Percentiles rank a stretch among this genome's conserved stretches.
phyloP scores from a whole-genome alignment of 2,113 vertebrate species.

The Lophura nycthemera region DNA sequence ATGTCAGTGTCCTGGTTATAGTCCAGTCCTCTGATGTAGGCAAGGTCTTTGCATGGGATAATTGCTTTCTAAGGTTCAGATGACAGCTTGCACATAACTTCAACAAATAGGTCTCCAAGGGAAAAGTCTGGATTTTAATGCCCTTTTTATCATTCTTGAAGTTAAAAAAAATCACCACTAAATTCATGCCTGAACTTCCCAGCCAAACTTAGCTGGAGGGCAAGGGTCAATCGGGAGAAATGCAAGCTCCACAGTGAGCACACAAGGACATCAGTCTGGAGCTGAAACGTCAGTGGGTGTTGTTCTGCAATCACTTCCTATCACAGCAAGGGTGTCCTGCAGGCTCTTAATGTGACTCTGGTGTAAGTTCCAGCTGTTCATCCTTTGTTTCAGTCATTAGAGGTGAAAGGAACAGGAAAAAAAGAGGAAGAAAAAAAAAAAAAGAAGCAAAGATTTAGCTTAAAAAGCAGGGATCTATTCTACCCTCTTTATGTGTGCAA shows the following conservation, averaged over 20 bases:
- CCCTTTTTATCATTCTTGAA: not conserved
- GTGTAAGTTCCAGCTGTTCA: not conserved
- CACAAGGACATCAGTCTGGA: not conserved
- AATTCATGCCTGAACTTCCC: not conserved
- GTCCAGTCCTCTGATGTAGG: not conserved
- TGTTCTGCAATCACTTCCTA: not conserved
- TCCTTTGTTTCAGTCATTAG: not conserved
- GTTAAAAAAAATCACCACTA: not conserved
- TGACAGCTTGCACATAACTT: not conserved
- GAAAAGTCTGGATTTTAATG: fast-evolving
- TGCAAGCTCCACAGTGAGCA: not conserved
- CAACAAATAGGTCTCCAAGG: not conserved
- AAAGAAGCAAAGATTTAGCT: not conserved
- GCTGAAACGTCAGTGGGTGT: not conserved
- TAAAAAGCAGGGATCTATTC: constrained; percentile 18
- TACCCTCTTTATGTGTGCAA: not conserved
- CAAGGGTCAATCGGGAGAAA: not conserved
- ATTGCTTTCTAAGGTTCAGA: not conserved
- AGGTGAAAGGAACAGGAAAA: not conserved
- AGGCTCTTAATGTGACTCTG: not conserved
- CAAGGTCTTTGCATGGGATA: not conserved
- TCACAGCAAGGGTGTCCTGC: not conserved
- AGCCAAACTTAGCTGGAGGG: not conserved
- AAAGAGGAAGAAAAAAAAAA: not conserved
- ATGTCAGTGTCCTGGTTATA: not conserved